Evolutionary conservation across 1,140 invertebrate genomes (phyloP), one percentile per base, ranked within the genome.

Genomic region (Cherax destructor): DNA sequence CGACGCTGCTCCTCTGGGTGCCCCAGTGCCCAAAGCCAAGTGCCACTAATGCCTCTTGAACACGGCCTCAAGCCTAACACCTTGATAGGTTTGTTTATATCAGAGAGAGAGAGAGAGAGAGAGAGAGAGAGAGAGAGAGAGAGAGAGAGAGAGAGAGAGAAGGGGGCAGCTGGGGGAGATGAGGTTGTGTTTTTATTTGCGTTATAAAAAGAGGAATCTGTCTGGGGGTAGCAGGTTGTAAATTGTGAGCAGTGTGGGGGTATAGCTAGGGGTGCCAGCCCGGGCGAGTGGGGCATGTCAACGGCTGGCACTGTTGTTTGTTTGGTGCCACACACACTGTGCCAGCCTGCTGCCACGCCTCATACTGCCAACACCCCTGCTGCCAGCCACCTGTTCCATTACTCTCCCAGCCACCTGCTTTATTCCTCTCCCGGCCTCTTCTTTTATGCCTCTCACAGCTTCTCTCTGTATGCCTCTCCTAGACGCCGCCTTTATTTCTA

Each of bases 231-330:
- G 16, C n/a, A 11, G 21, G 21, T n/a, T 5, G 69, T 24, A n/a
- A 74, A 21, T n/a, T 30, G 69, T 74, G 69, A 65, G 61, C 61
- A 18, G 56, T 59, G 56, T 59, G 56, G 56, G 56, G 9, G 56
- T 9, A 9, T 9, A 30, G 69, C 69, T n/a, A 30, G n/a, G 69
- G 69, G 6, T 74, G 24, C 24, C 69, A 74, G 69, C 49, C 41
- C 50, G 84, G 84, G 56, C 72, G 76, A 86, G 72, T 77, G 84
- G 76, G 72, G 84, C 74, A 86, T 86, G 84, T 86, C 84, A 86
- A 50, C 84, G 84, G 30, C 72, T 86, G 84, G 84, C 84, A 86
- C 50, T 86, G 84, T 41, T 41, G 30, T 78, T 86, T 86, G 74
- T 86, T 86, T 86, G 84, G 49, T 77, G 56, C 56, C 84, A 56